Evolutionary conservation across 2,888 invertebrate species (phyloP).

Genomic region (Ophraella communa): DNA sequence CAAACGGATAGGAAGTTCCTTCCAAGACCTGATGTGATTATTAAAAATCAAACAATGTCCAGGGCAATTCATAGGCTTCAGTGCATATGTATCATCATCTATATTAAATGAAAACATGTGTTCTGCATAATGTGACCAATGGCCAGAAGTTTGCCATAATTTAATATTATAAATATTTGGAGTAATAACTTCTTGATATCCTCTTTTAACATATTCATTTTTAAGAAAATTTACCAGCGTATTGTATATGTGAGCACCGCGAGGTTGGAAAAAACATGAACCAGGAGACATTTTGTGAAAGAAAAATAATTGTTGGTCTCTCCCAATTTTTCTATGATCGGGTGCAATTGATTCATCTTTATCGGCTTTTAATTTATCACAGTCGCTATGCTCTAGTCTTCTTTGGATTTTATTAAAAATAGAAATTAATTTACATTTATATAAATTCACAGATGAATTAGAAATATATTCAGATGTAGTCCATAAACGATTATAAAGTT

Average conservation of each 20-base stretch:
- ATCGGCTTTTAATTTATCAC: slow-evolving; percentile 53
- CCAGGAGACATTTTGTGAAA: slow-evolving; percentile 99
- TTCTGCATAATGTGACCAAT: slow-evolving; percentile 97
- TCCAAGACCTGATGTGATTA: slow-evolving; percentile 84
- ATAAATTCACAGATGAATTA: background rate
- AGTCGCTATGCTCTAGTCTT: background rate
- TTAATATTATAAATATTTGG: slow-evolving; percentile 97
- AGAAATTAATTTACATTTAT: background rate
- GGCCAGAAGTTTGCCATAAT: slow-evolving; percentile 96
- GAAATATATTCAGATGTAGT: background rate
- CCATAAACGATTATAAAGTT: background rate
- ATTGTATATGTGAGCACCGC: slow-evolving; percentile 96
- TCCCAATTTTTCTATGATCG: slow-evolving; percentile 93
- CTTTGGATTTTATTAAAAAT: background rate
- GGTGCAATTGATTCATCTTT: slow-evolving; percentile 97
- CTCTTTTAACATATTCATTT: slow-evolving; percentile 85
- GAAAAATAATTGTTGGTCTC: slow-evolving; percentile 65
- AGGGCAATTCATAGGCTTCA: slow-evolving; percentile 99
- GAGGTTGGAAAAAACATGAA: slow-evolving; percentile 97
- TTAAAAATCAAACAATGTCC: slow-evolving; percentile 93
- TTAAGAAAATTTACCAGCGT: slow-evolving; percentile 84
- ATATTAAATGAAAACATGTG: slow-evolving; percentile 96
- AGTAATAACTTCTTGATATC: slow-evolving; percentile 92
- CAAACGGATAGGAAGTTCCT: slow-evolving; percentile 91
- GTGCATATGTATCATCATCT: slow-evolving; percentile 93